A percentile compares a stretch with the other conserved stretches of the same genome.
phyloP scores from a whole-genome alignment of 2,888 invertebrate species.

The Eristalis intricaria region DNA sequence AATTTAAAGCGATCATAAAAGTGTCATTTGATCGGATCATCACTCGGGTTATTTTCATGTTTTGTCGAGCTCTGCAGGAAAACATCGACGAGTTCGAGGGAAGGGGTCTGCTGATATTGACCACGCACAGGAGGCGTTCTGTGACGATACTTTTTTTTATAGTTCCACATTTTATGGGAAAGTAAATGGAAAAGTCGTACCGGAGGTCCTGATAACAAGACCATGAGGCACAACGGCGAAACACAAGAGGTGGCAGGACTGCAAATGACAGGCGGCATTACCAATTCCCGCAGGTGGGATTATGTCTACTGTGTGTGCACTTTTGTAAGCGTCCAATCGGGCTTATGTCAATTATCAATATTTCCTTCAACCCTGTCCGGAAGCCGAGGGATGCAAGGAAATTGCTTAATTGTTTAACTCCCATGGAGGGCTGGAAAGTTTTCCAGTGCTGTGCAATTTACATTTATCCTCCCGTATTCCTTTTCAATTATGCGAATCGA shows the following conservation, averaged over 20 bases:
- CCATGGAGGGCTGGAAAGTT: not conserved
- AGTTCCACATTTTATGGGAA: conserved; percentile 38
- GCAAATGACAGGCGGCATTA: conserved; percentile 15
- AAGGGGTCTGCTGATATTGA: not conserved
- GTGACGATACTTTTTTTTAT: conserved; percentile 19
- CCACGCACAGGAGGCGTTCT: not conserved
- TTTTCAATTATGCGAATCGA: conserved; percentile 47
- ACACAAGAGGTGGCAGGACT: not conserved
- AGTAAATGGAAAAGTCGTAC: conserved; percentile 30
- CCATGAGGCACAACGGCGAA: not conserved
- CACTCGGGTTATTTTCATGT: conserved; percentile 56
- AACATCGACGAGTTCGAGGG: conserved; percentile 16
- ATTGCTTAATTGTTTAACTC: conserved; percentile 1
- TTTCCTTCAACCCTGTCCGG: not conserved
- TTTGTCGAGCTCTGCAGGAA: conserved; percentile 40
- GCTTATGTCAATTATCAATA: conserved; percentile 62
- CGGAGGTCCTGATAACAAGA: conserved; percentile 1
- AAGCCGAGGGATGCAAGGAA: not conserved
- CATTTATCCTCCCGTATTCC: not conserved
- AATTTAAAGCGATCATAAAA: conserved; percentile 71
- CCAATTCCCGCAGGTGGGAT: conserved; percentile 53
- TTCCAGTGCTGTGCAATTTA: not conserved
- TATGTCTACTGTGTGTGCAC: conserved; percentile 35
- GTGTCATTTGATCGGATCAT: conserved; percentile 70
- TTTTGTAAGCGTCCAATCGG: conserved; percentile 49